Evolutionary conservation across 1,140 invertebrate species (phyloP), one percentile per base, ranked within the genome.

Genomic region (Panonychus citri): DNA sequence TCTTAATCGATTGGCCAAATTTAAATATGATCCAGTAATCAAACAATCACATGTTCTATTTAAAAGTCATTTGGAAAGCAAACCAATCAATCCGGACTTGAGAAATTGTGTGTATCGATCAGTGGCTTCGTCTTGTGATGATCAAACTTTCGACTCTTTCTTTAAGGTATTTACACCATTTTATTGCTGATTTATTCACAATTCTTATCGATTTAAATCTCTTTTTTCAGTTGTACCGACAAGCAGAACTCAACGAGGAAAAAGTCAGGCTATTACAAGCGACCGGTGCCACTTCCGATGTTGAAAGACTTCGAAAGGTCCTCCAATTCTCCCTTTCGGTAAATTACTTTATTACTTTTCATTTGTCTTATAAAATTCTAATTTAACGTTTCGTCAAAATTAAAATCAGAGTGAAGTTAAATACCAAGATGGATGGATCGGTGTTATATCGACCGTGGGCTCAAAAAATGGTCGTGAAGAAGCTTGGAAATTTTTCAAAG

Each of bases 401-500:
- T 19, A 13, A 15, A 19, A 19, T 2, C 15, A 49, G 46, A 55
- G 97, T 71, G 91, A 98, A 68, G 89, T 96, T 0, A 74, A 87
- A 28, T 77, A 82, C 8, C 89, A 95, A 69, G 89, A 95, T 66
- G 81, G 85, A 0, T 78, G 88, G 1, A 86, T 84, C 67, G 81
- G 90, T 0, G 83, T 95, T 37, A 80, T 81, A 58, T 81, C 83
- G 7, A 82, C 89, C 4, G 79, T 81, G 0, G 64, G 64, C 0
- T 75, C 80, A 56, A 76, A 77, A 61, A 71, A 76, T 56, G 88
- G 88, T 1, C 77, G 88, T 40, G 77, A 88, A 53, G 68, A 89
- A 49, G 81, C 82, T 1, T 96, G 90, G 89, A 68, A 83, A 49
- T 95, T 87, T 71, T 81, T 93, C 63, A 83, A 89, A 66, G 76